Evolutionary conservation across 1,140 invertebrate genomes (phyloP).

Genomic region (Drosophila repleta): DNA sequence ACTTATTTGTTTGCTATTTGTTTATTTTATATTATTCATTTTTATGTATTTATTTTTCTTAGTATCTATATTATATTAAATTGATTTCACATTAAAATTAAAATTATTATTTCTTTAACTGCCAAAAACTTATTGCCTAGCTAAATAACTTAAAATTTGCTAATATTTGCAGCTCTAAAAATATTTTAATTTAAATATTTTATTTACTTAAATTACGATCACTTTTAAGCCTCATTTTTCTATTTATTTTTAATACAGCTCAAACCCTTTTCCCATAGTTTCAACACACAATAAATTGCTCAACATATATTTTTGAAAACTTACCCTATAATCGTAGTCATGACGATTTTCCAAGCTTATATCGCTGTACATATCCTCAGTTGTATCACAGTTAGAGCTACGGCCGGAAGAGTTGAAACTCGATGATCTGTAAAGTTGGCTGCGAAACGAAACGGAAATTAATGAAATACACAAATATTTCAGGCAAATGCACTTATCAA

Average conservation of each 20-base stretch:
- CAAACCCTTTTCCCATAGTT: not conserved
- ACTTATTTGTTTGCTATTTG: too few species aligned
- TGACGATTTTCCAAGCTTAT: slow-evolving; percentile 95
- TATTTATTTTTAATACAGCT: not conserved
- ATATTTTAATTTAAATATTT: too few species aligned
- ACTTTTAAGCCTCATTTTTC: not conserved
- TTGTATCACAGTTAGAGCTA: slow-evolving; percentile 94
- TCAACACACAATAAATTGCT: not conserved
- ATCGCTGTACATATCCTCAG: slow-evolving; percentile 96
- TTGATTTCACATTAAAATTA: too few species aligned
- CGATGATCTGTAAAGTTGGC: slow-evolving; percentile 94
- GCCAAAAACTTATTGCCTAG: too few species aligned
- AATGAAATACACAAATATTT: slow-evolving; percentile 11
- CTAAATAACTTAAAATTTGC: too few species aligned
- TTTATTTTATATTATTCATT: too few species aligned
- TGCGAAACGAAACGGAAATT: slow-evolving; percentile 73
- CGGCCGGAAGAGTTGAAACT: slow-evolving; percentile 95
- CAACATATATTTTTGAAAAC: slow-evolving; percentile 43
- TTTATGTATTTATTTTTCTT: too few species aligned
- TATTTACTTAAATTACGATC: too few species aligned
- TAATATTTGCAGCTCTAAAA: too few species aligned
- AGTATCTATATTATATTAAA: too few species aligned
- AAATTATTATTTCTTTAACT: too few species aligned
- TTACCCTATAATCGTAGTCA: slow-evolving; percentile 95
- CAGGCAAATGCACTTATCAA: not conserved